Evolutionary conservation across 2,797 vertebrate genomes (phyloP), one percentile per base, ranked within the genome.

Genomic region (Notamacropus eugenii): DNA sequence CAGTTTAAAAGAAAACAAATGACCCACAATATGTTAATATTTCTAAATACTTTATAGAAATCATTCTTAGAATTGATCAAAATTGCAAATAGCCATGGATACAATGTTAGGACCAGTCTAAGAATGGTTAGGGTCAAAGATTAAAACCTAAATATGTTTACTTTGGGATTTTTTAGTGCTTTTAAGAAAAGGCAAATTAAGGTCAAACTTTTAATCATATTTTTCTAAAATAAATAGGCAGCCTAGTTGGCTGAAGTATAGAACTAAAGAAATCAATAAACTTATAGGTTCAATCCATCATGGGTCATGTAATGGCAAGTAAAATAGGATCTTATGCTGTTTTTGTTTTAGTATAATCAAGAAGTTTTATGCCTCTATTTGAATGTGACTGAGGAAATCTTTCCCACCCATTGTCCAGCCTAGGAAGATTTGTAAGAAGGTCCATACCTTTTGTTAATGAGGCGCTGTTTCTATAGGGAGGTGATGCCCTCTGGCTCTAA

Each of bases 1-100:
- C 12, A 90, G 52, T 56, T 93, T 91, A 67, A 91, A 90, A 95
- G 50, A 95, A 97, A 90, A 58, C 82, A 95, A 96, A 94, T 4
- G 90, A 13, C 54, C 22, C 9, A 27, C 24, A 87, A 87, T 50
- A 87, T 87, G 74, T 87, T 87, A 87, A 87, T 46, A 87, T 46
- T 87, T 12, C 50, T 54, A 74, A 28, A 54, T 55, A 87, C 59
- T 95, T 95, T 95, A 90, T 67, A n/a, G 57, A 50, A 55, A 90
- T 82, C 55, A 91, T 91, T 92, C 55, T 58, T 82, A 93, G 54
- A 94, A 57, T 34, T 67, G 56, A 4, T 91, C 40, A 91, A 14
- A n/a, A 54, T 54, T 27, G 92, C 22, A 93, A 93, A 93, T 28
- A 96, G 62, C 58, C 59, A 92, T 6, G n/a, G 6, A 40, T 14